phyloP scores from a whole-genome alignment of 2,797 vertebrate genomes.

The Microctenopoma stevenorrisi region DNA sequence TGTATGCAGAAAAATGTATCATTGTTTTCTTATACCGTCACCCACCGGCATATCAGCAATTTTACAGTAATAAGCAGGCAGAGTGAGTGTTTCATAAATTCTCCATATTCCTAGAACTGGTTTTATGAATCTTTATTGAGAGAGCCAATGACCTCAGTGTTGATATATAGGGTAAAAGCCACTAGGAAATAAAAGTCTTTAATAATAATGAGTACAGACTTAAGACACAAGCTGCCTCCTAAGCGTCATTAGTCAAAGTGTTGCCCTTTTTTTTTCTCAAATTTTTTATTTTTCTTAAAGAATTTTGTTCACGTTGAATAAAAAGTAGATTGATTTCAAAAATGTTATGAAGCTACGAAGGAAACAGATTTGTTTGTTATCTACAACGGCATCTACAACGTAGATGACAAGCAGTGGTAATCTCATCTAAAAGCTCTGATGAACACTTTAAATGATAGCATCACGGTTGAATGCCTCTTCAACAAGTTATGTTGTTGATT shows the following conservation, averaged over 20 bases:
- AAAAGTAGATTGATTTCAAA: background rate
- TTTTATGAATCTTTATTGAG: slow-evolving; percentile 77
- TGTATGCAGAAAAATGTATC: slow-evolving; percentile 69
- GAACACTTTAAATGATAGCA: no score
- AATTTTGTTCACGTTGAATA: slow-evolving; percentile 4
- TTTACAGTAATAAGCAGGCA: slow-evolving; percentile 75
- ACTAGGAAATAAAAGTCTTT: slow-evolving; percentile 63
- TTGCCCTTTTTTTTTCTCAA: no score
- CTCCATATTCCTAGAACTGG: slow-evolving; percentile 64
- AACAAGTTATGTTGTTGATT: no score
- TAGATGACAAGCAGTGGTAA: no score
- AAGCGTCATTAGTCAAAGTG: slow-evolving; percentile 25
- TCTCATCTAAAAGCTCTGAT: no score
- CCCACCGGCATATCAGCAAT: slow-evolving; percentile 73
- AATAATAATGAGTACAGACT: slow-evolving; percentile 61
- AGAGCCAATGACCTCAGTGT: slow-evolving; percentile 68
- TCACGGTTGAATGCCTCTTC: no score
- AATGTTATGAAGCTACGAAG: background rate
- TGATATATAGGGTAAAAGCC: slow-evolving; percentile 71
- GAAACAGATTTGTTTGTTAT: background rate
- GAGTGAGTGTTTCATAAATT: slow-evolving; percentile 73
- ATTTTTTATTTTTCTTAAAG: background rate
- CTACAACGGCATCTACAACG: no score
- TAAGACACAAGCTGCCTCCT: slow-evolving; percentile 49
- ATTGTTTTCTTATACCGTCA: slow-evolving; percentile 69